Base-by-base conservation (phyloP, 2,888 invertebrate genomes). In the Creontiades dilutus region DNA sequence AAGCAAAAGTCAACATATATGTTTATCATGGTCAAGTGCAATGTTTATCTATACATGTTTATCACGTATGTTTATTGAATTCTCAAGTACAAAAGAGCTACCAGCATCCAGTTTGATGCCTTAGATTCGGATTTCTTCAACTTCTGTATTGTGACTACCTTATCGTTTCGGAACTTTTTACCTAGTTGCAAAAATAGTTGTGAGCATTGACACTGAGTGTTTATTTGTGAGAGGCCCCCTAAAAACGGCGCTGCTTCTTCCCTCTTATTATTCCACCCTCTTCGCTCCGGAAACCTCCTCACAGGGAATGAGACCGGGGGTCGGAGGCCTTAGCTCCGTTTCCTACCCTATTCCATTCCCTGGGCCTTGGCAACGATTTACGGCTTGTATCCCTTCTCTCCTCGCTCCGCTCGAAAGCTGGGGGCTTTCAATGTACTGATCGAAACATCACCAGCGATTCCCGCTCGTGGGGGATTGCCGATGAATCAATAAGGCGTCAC, bases 341-440 rank as follows among this genome's bases (percentile, higher is more conserved):
- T 19, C 19, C 68, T 68, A 68, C 68, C 68, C 68, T 13, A 23
- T 23, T 68, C 23, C 68, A 19, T 5, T 19, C 23, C 19, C 11
- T 68, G 68, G 27, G 68, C 68, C 68, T 68, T 68, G 68, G 68
- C 68, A 68, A 68, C 68, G 68, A 68, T 68, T 68, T 68, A 68
- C 68, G 23, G 68, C 68, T 7, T 68, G 68, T 68, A 68, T 68
- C 68, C 68, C 68, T 68, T 68, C 68, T 23, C 68, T 68, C 19
- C 68, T 68, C 27, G 12, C 19, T 23, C 12, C 19, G 68, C 68
- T 68, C 23, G 19, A 68, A 23, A 68, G 27, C 68, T 27, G 68
- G 19, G 68, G 68, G 57, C n/a, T 68, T 68, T 23, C 68, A 23
- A 68, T 68, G 68, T 68, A 68, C 68, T 68, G 68, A 68, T 68